phyloP scores from a whole-genome alignment of 2,113 vertebrate genomes.

The Mesocricetus auratus region DNA sequence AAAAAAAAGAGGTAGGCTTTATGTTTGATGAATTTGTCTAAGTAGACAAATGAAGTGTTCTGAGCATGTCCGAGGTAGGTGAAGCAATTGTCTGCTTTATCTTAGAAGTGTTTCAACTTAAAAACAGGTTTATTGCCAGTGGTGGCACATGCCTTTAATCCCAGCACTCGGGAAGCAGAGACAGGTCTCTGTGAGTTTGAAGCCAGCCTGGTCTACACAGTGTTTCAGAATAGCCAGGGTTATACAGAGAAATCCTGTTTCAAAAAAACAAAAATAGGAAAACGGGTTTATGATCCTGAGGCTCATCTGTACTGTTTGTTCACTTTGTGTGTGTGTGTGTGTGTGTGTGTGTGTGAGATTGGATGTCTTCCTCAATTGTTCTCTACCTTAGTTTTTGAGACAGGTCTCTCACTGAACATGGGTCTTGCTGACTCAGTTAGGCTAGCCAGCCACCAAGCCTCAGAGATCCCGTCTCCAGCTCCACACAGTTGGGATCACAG shows the following conservation, averaged over 20 bases:
- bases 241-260: background rate
- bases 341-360: background rate
- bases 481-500: background rate
- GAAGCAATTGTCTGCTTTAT: background rate
- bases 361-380: background rate
- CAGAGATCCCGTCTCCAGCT: background rate
- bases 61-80: background rate
- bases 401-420: background rate
- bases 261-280: background rate
- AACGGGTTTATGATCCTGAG: background rate
- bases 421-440: background rate
- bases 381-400: background rate
- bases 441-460: background rate
- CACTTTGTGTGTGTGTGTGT: background rate
- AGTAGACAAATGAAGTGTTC: background rate
- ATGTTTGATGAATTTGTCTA: background rate
- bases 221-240: background rate
- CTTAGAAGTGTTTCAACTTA: background rate
- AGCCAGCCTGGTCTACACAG: background rate
- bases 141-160: background rate
- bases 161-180: background rate
- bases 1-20: constrained; percentile 8
- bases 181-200: background rate
- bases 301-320: background rate
- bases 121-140: background rate